These are phyloP conservation scores for Hypena proboscidalis DNA, from an alignment of 2,888 invertebrate species.

Conservation along the genomic window DNA sequence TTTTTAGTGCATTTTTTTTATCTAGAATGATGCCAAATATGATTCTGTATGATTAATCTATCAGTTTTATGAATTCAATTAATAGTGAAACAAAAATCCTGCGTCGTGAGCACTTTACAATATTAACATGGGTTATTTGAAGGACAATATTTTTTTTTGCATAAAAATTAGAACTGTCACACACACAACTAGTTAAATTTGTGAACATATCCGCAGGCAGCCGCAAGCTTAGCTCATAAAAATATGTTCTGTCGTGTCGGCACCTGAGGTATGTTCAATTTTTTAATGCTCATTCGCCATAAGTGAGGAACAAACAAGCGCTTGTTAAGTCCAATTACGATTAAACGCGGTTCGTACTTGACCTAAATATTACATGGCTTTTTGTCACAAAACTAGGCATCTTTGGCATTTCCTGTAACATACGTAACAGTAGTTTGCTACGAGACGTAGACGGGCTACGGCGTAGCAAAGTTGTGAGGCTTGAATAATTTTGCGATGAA, in stretches of 20 bases:
- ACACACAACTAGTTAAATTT: too few species aligned
- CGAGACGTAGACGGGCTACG: constrained; percentile 34
- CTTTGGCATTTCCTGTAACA: constrained; percentile 24
- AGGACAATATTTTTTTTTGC: too few species aligned
- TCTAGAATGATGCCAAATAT: too few species aligned
- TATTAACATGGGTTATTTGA: too few species aligned
- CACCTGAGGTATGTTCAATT: constrained; percentile 18
- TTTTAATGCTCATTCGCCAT: constrained; percentile 15
- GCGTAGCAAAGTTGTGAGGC: constrained; percentile 12
- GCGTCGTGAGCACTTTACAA: too few species aligned
- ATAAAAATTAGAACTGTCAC: too few species aligned
- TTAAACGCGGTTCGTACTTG: constrained; percentile 38
- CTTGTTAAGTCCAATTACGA: constrained; percentile 37
- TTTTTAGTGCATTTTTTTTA: too few species aligned
- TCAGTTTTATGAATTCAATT: too few species aligned
- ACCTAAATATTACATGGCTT: constrained; percentile 29
- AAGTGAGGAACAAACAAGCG: constrained; percentile 39
- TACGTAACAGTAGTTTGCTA: constrained; percentile 24
- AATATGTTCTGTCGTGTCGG: constrained; percentile 28
- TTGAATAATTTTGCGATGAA: background rate
- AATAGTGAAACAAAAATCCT: too few species aligned
- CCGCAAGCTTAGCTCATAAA: too few species aligned
- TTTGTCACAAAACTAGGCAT: constrained; percentile 26
- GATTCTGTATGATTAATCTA: too few species aligned
- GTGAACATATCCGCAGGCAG: too few species aligned